phyloP scores from a whole-genome alignment of 1,140 invertebrate species.

The Heliconius eleuchia region DNA sequence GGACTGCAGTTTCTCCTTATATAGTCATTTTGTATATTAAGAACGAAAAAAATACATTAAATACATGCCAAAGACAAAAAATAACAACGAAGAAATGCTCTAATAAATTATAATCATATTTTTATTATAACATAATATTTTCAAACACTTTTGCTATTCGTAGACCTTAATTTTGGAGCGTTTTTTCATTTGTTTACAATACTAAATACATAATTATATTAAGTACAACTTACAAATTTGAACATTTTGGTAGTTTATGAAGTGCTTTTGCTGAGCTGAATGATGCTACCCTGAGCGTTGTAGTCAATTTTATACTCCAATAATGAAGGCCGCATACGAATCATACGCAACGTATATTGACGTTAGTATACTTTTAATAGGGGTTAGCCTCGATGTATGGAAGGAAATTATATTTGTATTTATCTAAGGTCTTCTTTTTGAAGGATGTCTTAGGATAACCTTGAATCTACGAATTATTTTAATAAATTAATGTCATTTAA shows the following conservation, averaged over 20 bases:
- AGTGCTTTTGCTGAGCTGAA: constrained; percentile 43
- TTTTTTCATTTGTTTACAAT: not conserved
- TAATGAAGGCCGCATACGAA: constrained; percentile 44
- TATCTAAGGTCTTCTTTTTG: not conserved
- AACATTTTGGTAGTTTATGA: constrained; percentile 48
- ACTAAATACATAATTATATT: not conserved
- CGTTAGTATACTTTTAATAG: constrained; percentile 40
- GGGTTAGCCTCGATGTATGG: constrained; percentile 40
- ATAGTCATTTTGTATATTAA: too few species aligned
- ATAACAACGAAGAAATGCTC: too few species aligned
- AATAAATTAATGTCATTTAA: not conserved
- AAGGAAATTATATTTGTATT: constrained; percentile 20
- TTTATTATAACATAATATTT: not conserved
- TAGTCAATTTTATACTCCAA: constrained; percentile 48
- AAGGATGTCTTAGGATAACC: not conserved
- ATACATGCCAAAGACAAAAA: too few species aligned
- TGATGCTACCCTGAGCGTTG: constrained; percentile 38
- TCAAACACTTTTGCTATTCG: not conserved
- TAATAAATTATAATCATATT: not conserved
- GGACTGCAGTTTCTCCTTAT: too few species aligned
- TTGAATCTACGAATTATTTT: not conserved
- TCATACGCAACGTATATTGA: constrained; percentile 28
- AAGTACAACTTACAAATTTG: constrained; percentile 42
- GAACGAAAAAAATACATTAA: too few species aligned
- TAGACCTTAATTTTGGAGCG: not conserved